Evolutionary conservation across 2,797 vertebrate species (phyloP), one percentile per base, ranked within the genome.

Genomic region (Lophius americanus): DNA sequence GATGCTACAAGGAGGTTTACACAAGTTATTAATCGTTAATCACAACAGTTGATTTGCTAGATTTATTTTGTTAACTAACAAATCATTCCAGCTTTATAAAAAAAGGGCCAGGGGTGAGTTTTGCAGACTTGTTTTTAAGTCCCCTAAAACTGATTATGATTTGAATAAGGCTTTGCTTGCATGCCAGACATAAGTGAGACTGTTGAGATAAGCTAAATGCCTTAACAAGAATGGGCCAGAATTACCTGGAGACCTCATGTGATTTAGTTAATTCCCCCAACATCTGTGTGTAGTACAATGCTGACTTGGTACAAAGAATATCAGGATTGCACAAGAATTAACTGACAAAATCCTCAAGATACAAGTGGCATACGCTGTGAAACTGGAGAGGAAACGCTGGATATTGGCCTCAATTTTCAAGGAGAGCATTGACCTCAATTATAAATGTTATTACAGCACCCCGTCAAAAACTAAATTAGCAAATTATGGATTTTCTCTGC

Each of bases 261-360:
- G 13, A 73, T 64, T 69, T 52, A 38, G 35, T 35, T 32, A 51
- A 53, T 68, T n/a, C 48, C n/a, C 6, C 13, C 49, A 10, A 11
- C 12, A 43, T 55, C 14, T 50, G 7, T 37, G 7, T 49, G 44
- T 54, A 6, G 59, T 50, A 39, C 2, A n/a, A 9, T 54, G 9
- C 23, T 57, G 14, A 51, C 3, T 43, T 23, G 13, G 3, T 1
- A 51, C 12, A 47, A 7, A 55, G 12, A 52, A 68, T 49, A 42
- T 23, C 0, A 4, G 3, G 23, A 50, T 50, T 65, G 48, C 10
- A 38, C 53, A 48, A 60, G 1, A 13, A 13, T 54, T 44, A 10
- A 49, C 43, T 3, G 23, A 67, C 10, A 23, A 51, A 42, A 57
- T 48, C 3, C 0, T 51, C 9, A 13, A 37, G 37, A 38, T n/a